Evolutionary conservation across 2,797 vertebrate genomes (phyloP).

Genomic region (Sebastes minor): DNA sequence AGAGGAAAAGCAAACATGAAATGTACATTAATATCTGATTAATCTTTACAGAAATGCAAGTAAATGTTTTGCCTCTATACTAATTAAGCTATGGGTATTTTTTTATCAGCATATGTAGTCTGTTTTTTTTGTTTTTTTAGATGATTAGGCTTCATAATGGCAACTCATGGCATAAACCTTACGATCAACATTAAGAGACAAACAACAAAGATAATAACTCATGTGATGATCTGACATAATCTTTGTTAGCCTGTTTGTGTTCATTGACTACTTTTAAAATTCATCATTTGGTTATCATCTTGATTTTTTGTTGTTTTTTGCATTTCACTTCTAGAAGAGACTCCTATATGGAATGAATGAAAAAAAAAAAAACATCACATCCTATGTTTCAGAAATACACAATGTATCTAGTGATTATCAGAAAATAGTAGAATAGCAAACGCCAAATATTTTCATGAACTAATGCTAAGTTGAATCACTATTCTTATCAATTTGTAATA

Average conservation of each 20-base stretch:
- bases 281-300: neutral
- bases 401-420: neutral
- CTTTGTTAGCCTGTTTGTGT: neutral
- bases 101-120: neutral
- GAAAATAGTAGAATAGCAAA: neutral
- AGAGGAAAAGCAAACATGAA: neutral
- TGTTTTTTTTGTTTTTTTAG: neutral
- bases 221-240: neutral
- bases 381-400: neutral
- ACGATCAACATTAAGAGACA: neutral
- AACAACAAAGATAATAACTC: neutral
- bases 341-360: neutral
- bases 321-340: neutral
- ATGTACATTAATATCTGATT: neutral
- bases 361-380: neutral
- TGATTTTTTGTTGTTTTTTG: neutral
- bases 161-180: neutral
- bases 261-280: neutral
- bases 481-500: neutral
- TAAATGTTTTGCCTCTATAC: neutral
- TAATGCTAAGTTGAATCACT: neutral
- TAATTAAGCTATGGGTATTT: neutral
- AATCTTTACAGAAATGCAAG: neutral
- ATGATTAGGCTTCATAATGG: neutral
- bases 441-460: neutral